phyloP scores from a whole-genome alignment of 2,797 vertebrate genomes.

The Xerus rutilus region DNA sequence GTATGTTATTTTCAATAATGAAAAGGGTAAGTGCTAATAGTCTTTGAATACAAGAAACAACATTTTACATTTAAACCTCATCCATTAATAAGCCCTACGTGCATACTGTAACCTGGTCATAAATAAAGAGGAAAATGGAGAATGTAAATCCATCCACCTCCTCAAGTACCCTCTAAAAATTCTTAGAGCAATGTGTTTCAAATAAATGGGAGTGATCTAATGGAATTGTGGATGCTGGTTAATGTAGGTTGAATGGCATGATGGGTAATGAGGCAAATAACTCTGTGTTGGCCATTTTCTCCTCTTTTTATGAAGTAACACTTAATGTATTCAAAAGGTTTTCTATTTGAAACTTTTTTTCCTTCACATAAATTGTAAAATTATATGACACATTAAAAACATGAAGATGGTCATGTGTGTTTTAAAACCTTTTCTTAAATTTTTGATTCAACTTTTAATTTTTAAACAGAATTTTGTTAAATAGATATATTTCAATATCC shows the following conservation, averaged over 20 bases:
- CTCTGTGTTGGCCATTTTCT: neutral
- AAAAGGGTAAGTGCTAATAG: neutral
- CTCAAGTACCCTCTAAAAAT: neutral
- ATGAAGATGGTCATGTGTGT: neutral
- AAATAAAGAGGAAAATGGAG: neutral
- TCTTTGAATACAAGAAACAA: neutral
- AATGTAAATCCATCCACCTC: neutral
- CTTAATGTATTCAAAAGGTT: neutral
- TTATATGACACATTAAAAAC: neutral
- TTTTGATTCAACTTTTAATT: neutral
- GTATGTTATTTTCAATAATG: neutral
- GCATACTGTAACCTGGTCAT: neutral
- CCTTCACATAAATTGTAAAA: neutral
- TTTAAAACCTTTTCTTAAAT: neutral
- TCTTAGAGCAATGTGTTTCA: neutral
- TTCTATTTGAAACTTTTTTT: neutral
- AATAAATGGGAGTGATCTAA: neutral
- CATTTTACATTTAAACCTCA: neutral
- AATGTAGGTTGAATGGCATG: neutral
- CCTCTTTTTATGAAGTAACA: neutral
- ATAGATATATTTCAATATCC: neutral
- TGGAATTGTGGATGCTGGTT: neutral
- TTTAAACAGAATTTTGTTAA: neutral
- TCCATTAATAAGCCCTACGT: neutral
- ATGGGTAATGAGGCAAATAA: neutral